Evolutionary conservation across 2,113 vertebrate genomes (phyloP).

Genomic region (Cervus canadensis): DNA sequence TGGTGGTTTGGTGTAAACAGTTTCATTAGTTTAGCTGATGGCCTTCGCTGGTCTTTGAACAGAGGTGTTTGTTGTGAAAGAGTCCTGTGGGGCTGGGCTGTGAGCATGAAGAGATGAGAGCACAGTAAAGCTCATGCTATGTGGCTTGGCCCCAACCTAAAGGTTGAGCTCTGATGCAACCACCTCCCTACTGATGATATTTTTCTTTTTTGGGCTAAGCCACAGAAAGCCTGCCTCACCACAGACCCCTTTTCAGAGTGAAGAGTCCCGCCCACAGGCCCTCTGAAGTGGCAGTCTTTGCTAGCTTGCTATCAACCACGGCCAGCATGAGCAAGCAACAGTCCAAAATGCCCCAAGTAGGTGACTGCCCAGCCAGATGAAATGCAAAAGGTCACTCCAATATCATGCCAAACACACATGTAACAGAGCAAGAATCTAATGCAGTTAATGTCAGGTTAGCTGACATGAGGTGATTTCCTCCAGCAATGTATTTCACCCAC

Average conservation of each 20-base stretch:
- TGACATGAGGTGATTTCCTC: background rate
- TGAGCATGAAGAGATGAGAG: background rate
- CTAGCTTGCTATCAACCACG: background rate
- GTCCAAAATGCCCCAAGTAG: background rate
- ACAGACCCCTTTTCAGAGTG: background rate
- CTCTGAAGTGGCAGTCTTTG: conserved; percentile 18
- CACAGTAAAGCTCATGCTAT: background rate
- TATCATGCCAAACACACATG: background rate
- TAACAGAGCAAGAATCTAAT: background rate
- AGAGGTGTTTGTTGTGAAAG: background rate
- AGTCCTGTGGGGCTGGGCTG: background rate
- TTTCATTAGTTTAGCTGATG: conserved; percentile 5
- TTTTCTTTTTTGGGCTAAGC: background rate
- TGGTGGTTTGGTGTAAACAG: conserved; percentile 23
- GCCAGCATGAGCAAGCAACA: background rate
- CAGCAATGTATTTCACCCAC: background rate
- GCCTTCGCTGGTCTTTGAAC: background rate
- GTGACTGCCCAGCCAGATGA: background rate
- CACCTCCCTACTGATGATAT: background rate
- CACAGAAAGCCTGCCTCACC: background rate
- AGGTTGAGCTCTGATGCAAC: background rate
- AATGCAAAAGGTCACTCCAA: background rate
- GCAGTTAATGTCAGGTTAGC: background rate
- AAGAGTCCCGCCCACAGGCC: background rate
- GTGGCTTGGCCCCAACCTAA: background rate